These are phyloP conservation scores for Anser cygnoides DNA, from an alignment of 2,113 vertebrate genomes.

Conservation along the genomic window DNA sequence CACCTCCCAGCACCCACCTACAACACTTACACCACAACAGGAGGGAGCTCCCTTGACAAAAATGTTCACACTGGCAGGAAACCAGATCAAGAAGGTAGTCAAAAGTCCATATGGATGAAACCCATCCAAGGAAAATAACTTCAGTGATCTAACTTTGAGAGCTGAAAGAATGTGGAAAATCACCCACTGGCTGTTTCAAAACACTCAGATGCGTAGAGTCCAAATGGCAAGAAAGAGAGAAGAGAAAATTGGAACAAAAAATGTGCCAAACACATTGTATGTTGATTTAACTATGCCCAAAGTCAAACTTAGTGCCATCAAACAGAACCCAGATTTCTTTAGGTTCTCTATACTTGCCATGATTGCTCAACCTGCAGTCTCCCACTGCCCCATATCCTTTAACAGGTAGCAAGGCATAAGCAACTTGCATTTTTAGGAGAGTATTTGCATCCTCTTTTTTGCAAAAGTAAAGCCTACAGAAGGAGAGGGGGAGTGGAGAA, in stretches of 20 bases:
- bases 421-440: neutral
- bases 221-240: constrained; percentile 5
- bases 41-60: constrained; percentile 34
- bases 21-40: neutral
- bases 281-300: neutral
- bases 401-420: neutral
- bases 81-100: constrained; percentile 32
- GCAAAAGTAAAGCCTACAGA: neutral
- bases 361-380: neutral
- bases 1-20: constrained; percentile 9
- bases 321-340: neutral
- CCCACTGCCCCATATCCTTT: neutral
- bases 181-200: constrained; percentile 56
- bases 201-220: constrained; percentile 1
- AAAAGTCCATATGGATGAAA: constrained; percentile 28
- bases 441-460: neutral
- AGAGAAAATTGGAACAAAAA: neutral
- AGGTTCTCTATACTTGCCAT: neutral
- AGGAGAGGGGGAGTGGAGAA: constrained; percentile 25
- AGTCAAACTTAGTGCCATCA: neutral
- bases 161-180: constrained; percentile 61
- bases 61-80: constrained; percentile 43
- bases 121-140: constrained; percentile 68
- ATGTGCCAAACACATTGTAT: neutral
- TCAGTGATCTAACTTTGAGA: constrained; percentile 49